Percentiles rank a stretch among this genome's conserved stretches.
Conservation (phyloP, 2,113 vertebrate genomes). For the Fukomys damarensis region DNA sequence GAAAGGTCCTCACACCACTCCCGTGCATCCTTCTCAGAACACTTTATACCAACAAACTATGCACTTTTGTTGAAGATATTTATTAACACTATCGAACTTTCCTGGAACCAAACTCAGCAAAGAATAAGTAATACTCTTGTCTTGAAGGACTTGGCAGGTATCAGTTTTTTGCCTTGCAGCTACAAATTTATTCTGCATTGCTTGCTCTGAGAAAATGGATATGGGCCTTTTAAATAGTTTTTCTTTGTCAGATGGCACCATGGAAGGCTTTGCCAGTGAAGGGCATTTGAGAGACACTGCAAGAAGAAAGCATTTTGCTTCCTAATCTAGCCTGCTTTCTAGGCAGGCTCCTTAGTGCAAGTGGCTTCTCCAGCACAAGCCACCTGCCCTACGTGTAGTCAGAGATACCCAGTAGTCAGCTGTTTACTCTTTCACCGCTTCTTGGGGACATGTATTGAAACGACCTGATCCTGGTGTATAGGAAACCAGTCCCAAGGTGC, state of each 20-base stretch:
- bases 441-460: neutral
- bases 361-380: neutral
- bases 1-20: neutral
- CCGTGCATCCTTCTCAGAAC: neutral
- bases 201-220: neutral
- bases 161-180: neutral
- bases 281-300: neutral
- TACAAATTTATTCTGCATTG: neutral
- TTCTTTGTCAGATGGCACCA: neutral
- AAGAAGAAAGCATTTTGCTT: neutral
- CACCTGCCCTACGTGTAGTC: neutral
- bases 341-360: neutral
- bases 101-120: constrained; percentile 20
- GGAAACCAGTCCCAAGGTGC: neutral
- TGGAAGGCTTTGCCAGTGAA: neutral
- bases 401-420: neutral
- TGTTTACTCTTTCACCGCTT: neutral
- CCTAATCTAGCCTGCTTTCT: neutral
- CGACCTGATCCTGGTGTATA: neutral
- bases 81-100: neutral
- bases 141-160: neutral
- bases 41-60: neutral
- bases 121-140: constrained; percentile 7
- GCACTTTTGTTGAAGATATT: neutral
- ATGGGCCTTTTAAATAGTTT: neutral